phyloP scores from a whole-genome alignment of 1,140 invertebrate species.

The Lepidurus arcticus region DNA sequence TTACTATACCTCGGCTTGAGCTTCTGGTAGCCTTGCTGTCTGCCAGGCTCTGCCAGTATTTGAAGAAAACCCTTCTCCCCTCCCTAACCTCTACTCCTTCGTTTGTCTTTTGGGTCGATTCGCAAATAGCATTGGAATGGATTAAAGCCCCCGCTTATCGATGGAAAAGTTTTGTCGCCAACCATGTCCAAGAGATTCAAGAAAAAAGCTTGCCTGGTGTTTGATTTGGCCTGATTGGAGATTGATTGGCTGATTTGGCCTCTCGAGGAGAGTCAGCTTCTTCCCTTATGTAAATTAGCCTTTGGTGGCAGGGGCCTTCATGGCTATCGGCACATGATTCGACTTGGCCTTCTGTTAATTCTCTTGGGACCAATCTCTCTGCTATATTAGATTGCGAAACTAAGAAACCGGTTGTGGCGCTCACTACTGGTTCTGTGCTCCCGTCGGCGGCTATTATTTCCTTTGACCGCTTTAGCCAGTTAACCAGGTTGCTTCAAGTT shows the following conservation, averaged over 20 bases:
- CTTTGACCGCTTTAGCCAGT: neutral
- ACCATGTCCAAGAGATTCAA: conserved; percentile 44
- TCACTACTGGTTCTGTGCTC: neutral
- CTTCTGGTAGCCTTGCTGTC: neutral
- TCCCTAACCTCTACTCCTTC: neutral
- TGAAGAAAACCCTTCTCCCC: neutral
- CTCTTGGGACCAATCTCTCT: neutral
- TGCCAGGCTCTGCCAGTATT: neutral
- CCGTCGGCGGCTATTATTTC: neutral
- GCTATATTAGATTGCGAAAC: neutral
- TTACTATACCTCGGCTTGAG: neutral
- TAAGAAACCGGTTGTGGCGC: neutral
- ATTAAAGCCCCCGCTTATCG: conserved; percentile 39
- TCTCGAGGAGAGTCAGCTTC: neutral
- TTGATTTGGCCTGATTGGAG: no score
- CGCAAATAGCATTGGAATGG: conserved; percentile 44
- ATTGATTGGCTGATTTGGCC: no score
- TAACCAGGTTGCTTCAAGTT: neutral
- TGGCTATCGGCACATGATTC: neutral
- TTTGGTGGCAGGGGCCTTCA: conserved; percentile 16
- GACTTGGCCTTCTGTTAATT: neutral
- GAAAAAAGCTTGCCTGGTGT: neutral
- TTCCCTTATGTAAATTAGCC: neutral
- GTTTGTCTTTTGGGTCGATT: conserved; percentile 41
- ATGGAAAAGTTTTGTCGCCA: conserved; percentile 45